phyloP scores from a whole-genome alignment of 2,888 invertebrate genomes.

The Melinaea menophilus region DNA sequence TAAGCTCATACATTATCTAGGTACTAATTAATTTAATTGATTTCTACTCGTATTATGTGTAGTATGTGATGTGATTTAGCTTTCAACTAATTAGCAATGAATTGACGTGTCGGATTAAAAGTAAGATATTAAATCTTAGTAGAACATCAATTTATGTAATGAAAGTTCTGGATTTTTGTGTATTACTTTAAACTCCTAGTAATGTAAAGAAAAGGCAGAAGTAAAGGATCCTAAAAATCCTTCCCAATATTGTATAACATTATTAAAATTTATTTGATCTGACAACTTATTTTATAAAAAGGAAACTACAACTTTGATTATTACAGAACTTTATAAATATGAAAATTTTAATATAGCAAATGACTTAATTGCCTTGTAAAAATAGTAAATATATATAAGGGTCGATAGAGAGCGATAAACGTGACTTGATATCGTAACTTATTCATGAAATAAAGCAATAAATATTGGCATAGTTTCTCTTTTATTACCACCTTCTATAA shows the following conservation, averaged over 20 bases:
- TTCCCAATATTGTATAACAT: too few relatives aligned
- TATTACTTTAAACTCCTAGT: too few relatives aligned
- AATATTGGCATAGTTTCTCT: slow-evolving; percentile 35
- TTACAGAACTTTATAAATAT: not conserved
- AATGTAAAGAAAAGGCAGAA: too few relatives aligned
- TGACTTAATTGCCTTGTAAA: not conserved
- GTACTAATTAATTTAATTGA: slow-evolving; percentile 29
- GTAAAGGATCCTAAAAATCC: too few relatives aligned
- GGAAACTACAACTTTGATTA: too few relatives aligned
- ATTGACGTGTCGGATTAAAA: too few relatives aligned
- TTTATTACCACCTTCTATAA: slow-evolving; percentile 30
- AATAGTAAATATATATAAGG: slow-evolving; percentile 20
- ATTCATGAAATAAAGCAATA: slow-evolving; percentile 34
- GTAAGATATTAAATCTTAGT: too few relatives aligned
- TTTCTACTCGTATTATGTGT: slow-evolving; percentile 17
- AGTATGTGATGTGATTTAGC: not conserved
- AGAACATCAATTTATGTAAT: too few relatives aligned
- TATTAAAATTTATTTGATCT: too few relatives aligned
- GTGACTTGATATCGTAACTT: slow-evolving; percentile 32
- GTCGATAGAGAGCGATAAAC: slow-evolving; percentile 28
- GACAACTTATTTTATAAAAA: too few relatives aligned
- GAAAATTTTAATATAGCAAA: too few relatives aligned
- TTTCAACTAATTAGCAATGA: not conserved
- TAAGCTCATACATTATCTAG: slow-evolving; percentile 25
- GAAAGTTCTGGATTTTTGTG: too few relatives aligned